Evolutionary conservation across 2,113 vertebrate genomes (phyloP).

Genomic region (Hemibagrus wyckioides): DNA sequence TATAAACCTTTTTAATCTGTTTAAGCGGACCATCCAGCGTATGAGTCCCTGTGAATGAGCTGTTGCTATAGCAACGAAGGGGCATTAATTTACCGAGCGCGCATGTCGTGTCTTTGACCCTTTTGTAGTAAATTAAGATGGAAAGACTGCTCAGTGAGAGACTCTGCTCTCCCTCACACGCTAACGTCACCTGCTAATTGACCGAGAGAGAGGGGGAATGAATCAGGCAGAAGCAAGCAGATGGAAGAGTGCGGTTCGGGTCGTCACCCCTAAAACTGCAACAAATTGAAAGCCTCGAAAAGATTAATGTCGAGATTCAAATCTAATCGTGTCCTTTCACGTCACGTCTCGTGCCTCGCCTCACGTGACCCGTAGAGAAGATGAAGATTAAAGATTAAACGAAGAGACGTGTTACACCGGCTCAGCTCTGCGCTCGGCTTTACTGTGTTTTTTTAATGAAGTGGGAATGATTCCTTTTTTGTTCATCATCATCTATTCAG

Average conservation of each 20-base stretch:
- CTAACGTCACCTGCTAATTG: conserved; percentile 55
- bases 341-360: conserved; percentile 52
- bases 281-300: conserved; percentile 39
- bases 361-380: conserved; percentile 44
- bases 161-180: background rate
- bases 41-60: background rate
- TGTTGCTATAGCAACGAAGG: background rate
- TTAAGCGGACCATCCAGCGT: too few species aligned
- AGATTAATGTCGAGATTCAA: conserved; percentile 59
- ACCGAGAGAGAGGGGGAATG: conserved; percentile 30
- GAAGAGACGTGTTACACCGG: conserved; percentile 45
- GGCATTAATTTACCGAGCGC: background rate
- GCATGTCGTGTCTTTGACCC: background rate
- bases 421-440: background rate
- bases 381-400: conserved; percentile 59
- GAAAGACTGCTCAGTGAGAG: background rate
- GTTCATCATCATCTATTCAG: background rate
- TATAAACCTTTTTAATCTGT: background rate
- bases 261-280: conserved; percentile 32
- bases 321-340: conserved; percentile 40
- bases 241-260: conserved; percentile 38
- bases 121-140: conserved; percentile 13
- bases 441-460: background rate
- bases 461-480: background rate
- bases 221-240: conserved; percentile 40